Percentiles rank a stretch among this genome's conserved stretches.
phyloP scores from a whole-genome alignment of 2,888 invertebrate genomes.

The Euproctis similis region DNA sequence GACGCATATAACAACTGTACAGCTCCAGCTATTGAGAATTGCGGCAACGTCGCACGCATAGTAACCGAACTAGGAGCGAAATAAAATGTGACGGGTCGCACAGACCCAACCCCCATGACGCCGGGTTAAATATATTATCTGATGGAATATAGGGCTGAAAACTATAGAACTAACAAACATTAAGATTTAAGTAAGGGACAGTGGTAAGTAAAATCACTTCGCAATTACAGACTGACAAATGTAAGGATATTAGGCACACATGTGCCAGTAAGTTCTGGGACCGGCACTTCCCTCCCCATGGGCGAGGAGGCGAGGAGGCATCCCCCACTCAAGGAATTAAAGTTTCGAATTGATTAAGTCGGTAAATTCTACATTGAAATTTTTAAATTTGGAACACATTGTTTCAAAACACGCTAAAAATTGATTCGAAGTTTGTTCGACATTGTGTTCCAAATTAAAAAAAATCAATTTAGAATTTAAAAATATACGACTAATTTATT shows the following conservation, averaged over 20 bases:
- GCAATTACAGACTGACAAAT: constrained; percentile 75
- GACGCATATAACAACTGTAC: constrained; percentile 11
- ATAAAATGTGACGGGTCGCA: too few species aligned
- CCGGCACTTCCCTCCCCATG: constrained; percentile 6
- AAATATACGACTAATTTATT: too few species aligned
- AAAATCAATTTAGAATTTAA: too few species aligned
- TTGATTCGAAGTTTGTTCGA: too few species aligned
- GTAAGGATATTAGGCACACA: constrained; percentile 69
- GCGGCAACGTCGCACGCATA: constrained; percentile 8
- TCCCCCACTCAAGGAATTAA: constrained; percentile 18
- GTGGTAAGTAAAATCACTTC: constrained; percentile 63
- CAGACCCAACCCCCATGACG: too few species aligned
- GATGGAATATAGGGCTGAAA: too few species aligned
- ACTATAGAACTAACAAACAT: constrained; percentile 54
- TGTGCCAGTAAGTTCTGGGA: constrained; percentile 54
- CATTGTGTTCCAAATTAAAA: too few species aligned
- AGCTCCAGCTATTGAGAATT: constrained; percentile 11
- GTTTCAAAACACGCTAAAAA: too few species aligned
- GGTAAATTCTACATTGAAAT: neutral
- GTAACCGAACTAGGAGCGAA: too few species aligned
- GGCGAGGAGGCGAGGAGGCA: constrained; percentile 12
- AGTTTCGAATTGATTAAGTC: constrained; percentile 23
- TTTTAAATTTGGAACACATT: too few species aligned
- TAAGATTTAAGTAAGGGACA: constrained; percentile 71
- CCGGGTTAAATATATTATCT: neutral